These are phyloP conservation scores for Branchellion lobata DNA, from an alignment of 2,888 invertebrate species.

Conservation along the genomic window DNA sequence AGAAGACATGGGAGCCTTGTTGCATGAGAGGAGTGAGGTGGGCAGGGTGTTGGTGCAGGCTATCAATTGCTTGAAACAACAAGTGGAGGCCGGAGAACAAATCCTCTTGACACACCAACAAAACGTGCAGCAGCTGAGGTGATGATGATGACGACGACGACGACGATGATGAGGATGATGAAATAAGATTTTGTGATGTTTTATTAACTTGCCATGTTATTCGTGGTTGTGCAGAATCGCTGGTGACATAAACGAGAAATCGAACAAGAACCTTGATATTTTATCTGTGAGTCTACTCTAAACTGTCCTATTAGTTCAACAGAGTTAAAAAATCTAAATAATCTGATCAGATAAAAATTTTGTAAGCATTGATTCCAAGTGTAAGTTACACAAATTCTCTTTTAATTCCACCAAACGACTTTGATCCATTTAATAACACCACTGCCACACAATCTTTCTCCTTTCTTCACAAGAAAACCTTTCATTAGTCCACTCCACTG, in stretches of 20 bases:
- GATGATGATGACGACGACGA: no score
- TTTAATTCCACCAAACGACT: no score
- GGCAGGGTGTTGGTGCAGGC: not conserved
- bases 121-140: not conserved
- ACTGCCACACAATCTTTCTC: no score
- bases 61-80: not conserved
- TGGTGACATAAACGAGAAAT: not conserved
- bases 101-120: not conserved
- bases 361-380: no score
- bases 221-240: not conserved
- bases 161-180: no score
- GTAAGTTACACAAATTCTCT: no score
- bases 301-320: not conserved
- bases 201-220: no score
- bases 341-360: no score
- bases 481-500: no score
- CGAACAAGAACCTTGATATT: not conserved
- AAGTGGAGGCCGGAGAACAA: not conserved
- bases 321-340: not conserved
- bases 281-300: not conserved
- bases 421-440: no score
- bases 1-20: not conserved
- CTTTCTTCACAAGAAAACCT: not conserved
- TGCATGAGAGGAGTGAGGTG: not conserved
- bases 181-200: no score